Base-by-base conservation (phyloP, 2,113 vertebrate species). In the Poeciliopsis occidentalis region DNA sequence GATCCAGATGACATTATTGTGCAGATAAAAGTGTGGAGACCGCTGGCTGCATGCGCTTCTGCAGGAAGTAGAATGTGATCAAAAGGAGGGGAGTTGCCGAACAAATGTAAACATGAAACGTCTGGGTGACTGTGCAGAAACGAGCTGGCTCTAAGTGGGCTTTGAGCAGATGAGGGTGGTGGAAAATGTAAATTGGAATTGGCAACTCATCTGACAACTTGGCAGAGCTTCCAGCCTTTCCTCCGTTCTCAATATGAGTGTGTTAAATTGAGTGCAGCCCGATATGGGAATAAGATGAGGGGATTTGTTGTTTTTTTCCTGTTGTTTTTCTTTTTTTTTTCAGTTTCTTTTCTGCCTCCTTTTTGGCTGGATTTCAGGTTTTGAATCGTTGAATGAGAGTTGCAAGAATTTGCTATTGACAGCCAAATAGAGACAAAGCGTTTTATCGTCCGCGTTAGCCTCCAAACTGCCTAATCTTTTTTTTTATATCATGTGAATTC, bases 111-210 rank as follows among this genome's bases (percentile, higher is more conserved):
- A 85, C 84, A 83, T 26, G 26, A 83, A 72, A 76, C 41, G 75
- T 81, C 74, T 76, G 79, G 72, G 82, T 89, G 84, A 90, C 85
- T 86, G 81, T 91, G 83, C 69, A 26, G 72, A 81, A 85, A 73
- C 34, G 37, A 81, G 67, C 66, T 81, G 84, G 75, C 79, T 87
- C 47, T 10, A 19, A 76, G n/a, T 47, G 80, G 34, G 71, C 62
- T 85, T 60, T 64, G 60, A 91, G 85, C 88, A 91, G 89, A 90
- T 87, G 88, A 69, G 76, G 80, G 83, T 74, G 73, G 68, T 84
- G 77, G 83, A 82, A 87, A 76, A 84, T 82, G 84, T 80, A 83
- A 90, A 85, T 83, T 87, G 78, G 76, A 86, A 81, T 79, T 87
- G 88, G 90, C 88, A 61, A 70, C 72, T 44, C 71, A 84, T 89